Percentiles rank a stretch among this genome's conserved stretches.
phyloP scores from a whole-genome alignment of 1,140 invertebrate genomes.

The Homalodisca vitripennis region DNA sequence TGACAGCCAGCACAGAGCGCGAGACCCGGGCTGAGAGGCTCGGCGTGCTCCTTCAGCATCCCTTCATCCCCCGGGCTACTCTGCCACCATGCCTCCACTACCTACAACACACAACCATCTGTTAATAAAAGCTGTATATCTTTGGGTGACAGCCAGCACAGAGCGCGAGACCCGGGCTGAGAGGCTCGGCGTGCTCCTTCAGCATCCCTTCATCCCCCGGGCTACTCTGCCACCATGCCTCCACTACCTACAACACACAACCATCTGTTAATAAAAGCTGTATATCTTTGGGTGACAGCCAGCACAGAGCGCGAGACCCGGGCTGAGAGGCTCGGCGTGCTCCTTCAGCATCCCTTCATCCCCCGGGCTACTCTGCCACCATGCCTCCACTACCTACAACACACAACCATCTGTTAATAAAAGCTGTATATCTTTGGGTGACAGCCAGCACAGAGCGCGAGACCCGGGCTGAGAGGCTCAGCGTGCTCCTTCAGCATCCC shows the following conservation, averaged over 20 bases:
- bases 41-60: slow-evolving; percentile 12
- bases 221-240: background rate
- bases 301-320: background rate
- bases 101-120: background rate
- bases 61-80: background rate
- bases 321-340: background rate
- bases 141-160: background rate
- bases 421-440: background rate
- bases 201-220: slow-evolving; percentile 11
- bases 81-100: background rate
- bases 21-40: background rate
- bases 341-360: slow-evolving; percentile 15
- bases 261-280: background rate
- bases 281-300: background rate
- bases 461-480: slow-evolving; percentile 14
- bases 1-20: background rate
- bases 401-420: background rate
- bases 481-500: slow-evolving; percentile 14
- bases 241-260: background rate
- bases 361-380: background rate
- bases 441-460: slow-evolving; percentile 5
- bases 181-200: slow-evolving; percentile 11
- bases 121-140: background rate
- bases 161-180: slow-evolving; percentile 17
- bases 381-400: background rate